phyloP scores from a whole-genome alignment of 2,797 vertebrate genomes.

The Taenioides sp. region DNA sequence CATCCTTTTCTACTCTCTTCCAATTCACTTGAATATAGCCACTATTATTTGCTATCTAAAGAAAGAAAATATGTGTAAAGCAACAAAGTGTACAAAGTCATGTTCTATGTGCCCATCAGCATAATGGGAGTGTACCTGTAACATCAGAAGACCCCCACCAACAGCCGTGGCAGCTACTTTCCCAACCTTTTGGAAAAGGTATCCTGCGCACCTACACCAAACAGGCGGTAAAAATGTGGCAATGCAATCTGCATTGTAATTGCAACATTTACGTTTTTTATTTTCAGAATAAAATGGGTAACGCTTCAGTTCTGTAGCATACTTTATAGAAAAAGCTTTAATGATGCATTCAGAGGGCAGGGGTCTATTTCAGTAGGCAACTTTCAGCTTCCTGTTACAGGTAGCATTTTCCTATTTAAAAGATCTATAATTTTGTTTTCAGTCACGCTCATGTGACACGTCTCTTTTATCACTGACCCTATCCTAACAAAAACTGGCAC shows the following conservation, averaged over 20 bases:
- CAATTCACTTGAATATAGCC: conserved; percentile 96
- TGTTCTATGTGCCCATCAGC: not conserved
- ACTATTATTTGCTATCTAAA: conserved; percentile 92
- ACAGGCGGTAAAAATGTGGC: not conserved
- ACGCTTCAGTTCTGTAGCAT: too few relatives aligned
- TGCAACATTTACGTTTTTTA: not conserved
- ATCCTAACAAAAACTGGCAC: too few relatives aligned
- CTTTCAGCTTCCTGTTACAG: too few relatives aligned
- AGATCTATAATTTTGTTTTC: too few relatives aligned
- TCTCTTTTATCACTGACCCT: too few relatives aligned
- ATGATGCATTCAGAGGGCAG: too few relatives aligned
- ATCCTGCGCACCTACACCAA: conserved; percentile 92
- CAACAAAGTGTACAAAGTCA: not conserved
- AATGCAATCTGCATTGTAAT: not conserved
- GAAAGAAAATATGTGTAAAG: conserved; percentile 9
- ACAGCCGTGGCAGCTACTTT: conserved; percentile 96
- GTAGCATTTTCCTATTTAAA: too few relatives aligned
- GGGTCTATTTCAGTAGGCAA: too few relatives aligned
- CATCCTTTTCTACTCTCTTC: conserved; percentile 97
- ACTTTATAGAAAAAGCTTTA: too few relatives aligned
- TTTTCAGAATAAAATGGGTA: too few relatives aligned
- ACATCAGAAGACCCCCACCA: conserved; percentile 94
- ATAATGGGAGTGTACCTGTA: conserved; percentile 83
- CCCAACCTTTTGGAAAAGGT: conserved; percentile 97
- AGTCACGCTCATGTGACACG: too few relatives aligned